A percentile compares a stretch with the other conserved stretches of the same genome.
These are phyloP conservation scores for Ennomos fuscantarius DNA, from an alignment of 2,888 invertebrate genomes.

Conservation along the genomic window DNA sequence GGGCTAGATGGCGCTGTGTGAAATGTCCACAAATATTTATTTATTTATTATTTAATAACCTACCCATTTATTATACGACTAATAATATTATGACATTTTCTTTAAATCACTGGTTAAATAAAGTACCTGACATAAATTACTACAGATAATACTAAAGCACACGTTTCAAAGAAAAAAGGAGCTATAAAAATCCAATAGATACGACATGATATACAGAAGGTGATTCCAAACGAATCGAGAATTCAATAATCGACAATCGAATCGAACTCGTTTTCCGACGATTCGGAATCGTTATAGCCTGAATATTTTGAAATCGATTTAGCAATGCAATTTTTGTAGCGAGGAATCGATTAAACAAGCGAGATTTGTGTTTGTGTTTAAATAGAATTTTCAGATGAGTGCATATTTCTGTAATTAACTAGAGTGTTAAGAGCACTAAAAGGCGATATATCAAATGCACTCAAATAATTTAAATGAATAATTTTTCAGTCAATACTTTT, in stretches of 20 bases:
- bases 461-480: no score
- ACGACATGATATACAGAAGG: slow-evolving; percentile 27
- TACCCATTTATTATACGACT: no score
- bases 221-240: slow-evolving; percentile 36
- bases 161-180: slow-evolving; percentile 2
- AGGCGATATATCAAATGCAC: no score
- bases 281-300: slow-evolving; percentile 28
- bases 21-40: no score
- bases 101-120: no score
- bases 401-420: not conserved
- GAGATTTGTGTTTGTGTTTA: not conserved
- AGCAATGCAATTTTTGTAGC: slow-evolving; percentile 13
- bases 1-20: no score
- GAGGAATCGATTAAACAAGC: slow-evolving; percentile 7
- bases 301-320: slow-evolving; percentile 18
- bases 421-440: not conserved
- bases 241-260: slow-evolving; percentile 40
- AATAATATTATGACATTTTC: no score
- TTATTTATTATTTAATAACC: no score
- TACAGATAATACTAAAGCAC: no score
- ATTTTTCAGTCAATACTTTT: no score
- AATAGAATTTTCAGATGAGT: slow-evolving; percentile 2
- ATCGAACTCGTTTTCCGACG: slow-evolving; percentile 21
- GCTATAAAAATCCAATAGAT: slow-evolving; percentile 22
- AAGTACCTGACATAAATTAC: no score